These are phyloP conservation scores for Trachelus iudaicus DNA, from an alignment of 2,888 invertebrate species.

Conservation along the genomic window DNA sequence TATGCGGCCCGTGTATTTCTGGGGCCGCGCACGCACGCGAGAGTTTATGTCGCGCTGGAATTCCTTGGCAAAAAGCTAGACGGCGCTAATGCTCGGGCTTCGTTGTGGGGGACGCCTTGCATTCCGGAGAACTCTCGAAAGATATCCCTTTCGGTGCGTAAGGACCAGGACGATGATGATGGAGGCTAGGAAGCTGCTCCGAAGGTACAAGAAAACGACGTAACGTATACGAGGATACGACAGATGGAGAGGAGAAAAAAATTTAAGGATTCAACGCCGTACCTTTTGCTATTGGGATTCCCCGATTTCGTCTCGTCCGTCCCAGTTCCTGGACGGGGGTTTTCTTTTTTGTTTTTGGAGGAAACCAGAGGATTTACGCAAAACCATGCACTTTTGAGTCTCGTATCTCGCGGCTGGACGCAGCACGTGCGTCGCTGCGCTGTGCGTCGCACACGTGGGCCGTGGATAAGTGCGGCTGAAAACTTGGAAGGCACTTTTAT, in stretches of 20 bases:
- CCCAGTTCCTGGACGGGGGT: background rate
- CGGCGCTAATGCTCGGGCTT: constrained; percentile 28
- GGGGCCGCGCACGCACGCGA: constrained; percentile 20
- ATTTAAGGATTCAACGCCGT: background rate
- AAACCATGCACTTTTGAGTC: background rate
- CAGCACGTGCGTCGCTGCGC: constrained; percentile 29
- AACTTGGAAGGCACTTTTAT: constrained; percentile 35
- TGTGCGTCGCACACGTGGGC: constrained; percentile 28
- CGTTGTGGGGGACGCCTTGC: background rate
- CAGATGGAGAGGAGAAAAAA: background rate
- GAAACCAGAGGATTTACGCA: background rate
- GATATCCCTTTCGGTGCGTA: background rate
- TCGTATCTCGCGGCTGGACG: constrained; percentile 32
- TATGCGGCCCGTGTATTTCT: constrained; percentile 12
- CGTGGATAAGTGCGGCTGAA: constrained; percentile 26
- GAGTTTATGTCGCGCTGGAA: constrained; percentile 30
- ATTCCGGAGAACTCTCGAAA: background rate
- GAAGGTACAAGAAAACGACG: background rate
- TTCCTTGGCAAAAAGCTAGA: constrained; percentile 28
- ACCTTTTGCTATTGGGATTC: background rate
- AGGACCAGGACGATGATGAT: background rate
- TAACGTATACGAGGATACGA: background rate
- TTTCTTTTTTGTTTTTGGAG: background rate
- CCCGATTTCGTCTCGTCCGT: background rate
- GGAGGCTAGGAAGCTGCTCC: background rate